Percentiles rank a stretch among this genome's conserved stretches.
phyloP scores from a whole-genome alignment of 1,140 invertebrate genomes.

The Mycetomoellerius zeteki region DNA sequence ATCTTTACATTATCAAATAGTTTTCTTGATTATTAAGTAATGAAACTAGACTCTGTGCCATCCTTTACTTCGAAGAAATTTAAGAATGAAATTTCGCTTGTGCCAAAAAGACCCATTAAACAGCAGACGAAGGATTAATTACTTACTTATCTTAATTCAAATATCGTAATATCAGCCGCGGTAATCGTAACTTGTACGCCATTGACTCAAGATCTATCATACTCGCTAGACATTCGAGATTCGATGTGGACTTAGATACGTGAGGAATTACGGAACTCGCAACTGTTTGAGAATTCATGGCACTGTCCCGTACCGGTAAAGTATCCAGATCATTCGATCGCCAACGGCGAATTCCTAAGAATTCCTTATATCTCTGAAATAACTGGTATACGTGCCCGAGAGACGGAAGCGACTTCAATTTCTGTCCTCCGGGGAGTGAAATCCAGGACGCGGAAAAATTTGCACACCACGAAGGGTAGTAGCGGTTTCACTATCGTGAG shows the following conservation, averaged over 20 bases:
- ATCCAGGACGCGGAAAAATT: constrained; percentile 48
- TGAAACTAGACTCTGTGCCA: too few relatives aligned
- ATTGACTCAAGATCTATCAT: constrained; percentile 22
- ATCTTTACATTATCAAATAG: too few relatives aligned
- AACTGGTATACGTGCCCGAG: constrained; percentile 62
- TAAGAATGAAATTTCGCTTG: too few relatives aligned
- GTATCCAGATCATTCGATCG: constrained; percentile 71
- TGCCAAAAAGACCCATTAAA: too few relatives aligned
- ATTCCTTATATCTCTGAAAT: constrained; percentile 68
- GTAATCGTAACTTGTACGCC: not conserved
- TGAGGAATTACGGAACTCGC: constrained; percentile 54
- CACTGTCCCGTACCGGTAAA: constrained; percentile 64
- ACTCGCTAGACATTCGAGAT: constrained; percentile 37
- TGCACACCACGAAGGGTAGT: constrained; percentile 2
- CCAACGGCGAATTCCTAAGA: constrained; percentile 64
- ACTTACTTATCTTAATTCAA: constrained; percentile 8
- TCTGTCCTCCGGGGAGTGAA: constrained; percentile 33
- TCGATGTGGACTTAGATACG: constrained; percentile 50
- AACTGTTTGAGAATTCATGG: constrained; percentile 68
- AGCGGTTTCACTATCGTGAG: constrained; percentile 10
- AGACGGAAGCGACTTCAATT: constrained; percentile 42
- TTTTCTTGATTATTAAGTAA: too few relatives aligned
- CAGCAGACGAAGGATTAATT: not conserved
- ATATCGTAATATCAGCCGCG: not conserved
- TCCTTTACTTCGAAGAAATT: too few relatives aligned